Evolutionary conservation across 64 coral and sea anemone species (phyloP), one percentile per base, ranked within the genome.

Genomic region (Exaiptasia diaphana): DNA sequence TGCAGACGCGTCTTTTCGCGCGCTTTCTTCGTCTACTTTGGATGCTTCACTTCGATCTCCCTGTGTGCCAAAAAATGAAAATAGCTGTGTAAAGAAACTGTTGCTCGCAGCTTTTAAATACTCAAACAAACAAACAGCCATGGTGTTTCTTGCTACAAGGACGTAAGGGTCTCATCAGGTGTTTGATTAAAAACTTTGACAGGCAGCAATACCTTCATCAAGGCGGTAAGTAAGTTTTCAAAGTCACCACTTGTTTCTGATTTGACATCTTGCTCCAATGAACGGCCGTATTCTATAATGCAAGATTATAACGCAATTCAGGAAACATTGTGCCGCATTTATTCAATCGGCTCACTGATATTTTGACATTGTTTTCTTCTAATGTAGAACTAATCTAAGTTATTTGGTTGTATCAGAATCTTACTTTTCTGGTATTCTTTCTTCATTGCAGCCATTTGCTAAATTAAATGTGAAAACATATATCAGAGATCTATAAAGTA

Each of bases 201-300:
- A n/a, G n/a, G 31, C 41, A 29, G 10, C 54, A 68, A 44, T 71
- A 96, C 92, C 86, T 89, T 54, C 46, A 90, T 50, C 4, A 97
- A 25, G 56, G 85, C 80, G 24, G 90, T 36, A 1, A 97, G 88
- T 21, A 91, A 46, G 27, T 75, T 78, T 65, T 91, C 71, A 50
- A 91, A 87, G 38, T 97, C 88, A 21, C 93, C 93, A 41, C 87
- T 64, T 31, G 93, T 97, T 56, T 97, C 88, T 20, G 78, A 78
- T 41, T 87, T 83, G 5, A 97, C 64, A 36, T 70, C 88, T 18
- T 91, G 76, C 77, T 71, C 59, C 14, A 97, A 40, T 15, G 71
- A 44, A 53, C 84, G 86, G 8, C 64, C 85, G 61, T 97, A 97
- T 75, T 90, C 92, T 96, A 60, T 49, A 54, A 61, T 38, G 38